Evolutionary conservation across 2,888 invertebrate species (phyloP), one percentile per base, ranked within the genome.

Genomic region (Caenorhabditis doughertyi): DNA sequence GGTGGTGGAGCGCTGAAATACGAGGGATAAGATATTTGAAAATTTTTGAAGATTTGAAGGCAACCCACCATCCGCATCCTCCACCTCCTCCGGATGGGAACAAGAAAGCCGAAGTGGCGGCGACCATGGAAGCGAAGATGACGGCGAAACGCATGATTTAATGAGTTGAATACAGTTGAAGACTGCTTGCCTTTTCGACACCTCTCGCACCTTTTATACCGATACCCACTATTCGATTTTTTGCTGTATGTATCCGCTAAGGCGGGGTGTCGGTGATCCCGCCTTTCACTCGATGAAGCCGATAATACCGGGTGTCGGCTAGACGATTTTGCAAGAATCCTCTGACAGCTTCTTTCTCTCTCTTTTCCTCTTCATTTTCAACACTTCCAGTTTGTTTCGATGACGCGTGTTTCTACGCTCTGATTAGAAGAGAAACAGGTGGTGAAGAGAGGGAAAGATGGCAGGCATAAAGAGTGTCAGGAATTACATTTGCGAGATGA

Each of bases 61-160:
- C 51, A 35, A 29, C 67, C 67, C 47, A 76, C 74, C 80, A 80
- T 81, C 83, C 79, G 47, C 84, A 80, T 67, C 84, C 77, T 27
- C 79, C 71, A 11, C 76, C 77, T 71, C 84, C 84, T 70, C 81
- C 81, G 29, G 67, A 56, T 60, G 83, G 83, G 83, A 83, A 83
- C 60, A 83, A 56, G 79, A 83, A 83, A 65, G 83, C 83, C 44
- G 79, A 74, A 51, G 79, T 35, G 65, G 64, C 79, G 70, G 74
- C 83, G 65, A 83, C 44, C 67, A 83, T 68, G 51, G 79, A 72
- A 68, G 70, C 21, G 65, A 79, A 70, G 55, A 83, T 56, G 74
- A 73, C 79, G 70, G 60, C 62, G 83, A 79, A 56, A 71, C 79
- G 74, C 83, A 83, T 83, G 35, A 13, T 79, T 53, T 8, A n/a